Conservation (phyloP, 2,113 vertebrate species). For the Pao palembangensis region DNA sequence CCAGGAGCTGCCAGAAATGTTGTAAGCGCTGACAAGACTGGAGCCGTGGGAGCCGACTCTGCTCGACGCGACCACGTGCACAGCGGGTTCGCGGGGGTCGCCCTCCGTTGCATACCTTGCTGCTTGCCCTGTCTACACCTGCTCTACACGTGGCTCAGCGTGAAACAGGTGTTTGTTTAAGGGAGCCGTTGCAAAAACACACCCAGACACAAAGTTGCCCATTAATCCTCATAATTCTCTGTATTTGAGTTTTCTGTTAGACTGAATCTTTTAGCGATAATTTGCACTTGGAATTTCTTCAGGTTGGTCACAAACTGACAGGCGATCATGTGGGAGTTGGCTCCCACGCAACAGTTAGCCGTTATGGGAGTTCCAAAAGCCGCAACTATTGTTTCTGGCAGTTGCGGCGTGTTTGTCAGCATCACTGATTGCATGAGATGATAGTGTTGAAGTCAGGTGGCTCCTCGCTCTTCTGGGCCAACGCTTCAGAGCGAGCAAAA, state of each 20-base stretch:
- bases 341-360: no score
- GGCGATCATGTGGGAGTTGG: no score
- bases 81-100: background rate
- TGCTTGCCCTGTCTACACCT: slow-evolving; percentile 44
- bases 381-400: slow-evolving; percentile 16
- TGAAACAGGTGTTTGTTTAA: slow-evolving; percentile 9
- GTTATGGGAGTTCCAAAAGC: no score
- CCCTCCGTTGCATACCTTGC: slow-evolving; percentile 15
- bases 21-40: slow-evolving; percentile 31
- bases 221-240: no score
- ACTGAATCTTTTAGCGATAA: no score
- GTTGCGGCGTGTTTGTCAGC: slow-evolving; percentile 19
- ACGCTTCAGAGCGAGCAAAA: slow-evolving; percentile 10
- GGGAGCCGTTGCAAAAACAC: no score
- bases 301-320: no score
- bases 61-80: background rate
- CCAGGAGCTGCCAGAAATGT: background rate
- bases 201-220: no score
- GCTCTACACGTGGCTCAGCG: background rate
- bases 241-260: no score
- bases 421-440: slow-evolving; percentile 26
- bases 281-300: no score
- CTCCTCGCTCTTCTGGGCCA: slow-evolving; percentile 3
- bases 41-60: slow-evolving; percentile 18
- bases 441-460: slow-evolving; percentile 11